Percentiles rank a stretch among this genome's conserved stretches.
Conservation (phyloP, 2,888 invertebrate genomes). For the Apamea epomidion region DNA sequence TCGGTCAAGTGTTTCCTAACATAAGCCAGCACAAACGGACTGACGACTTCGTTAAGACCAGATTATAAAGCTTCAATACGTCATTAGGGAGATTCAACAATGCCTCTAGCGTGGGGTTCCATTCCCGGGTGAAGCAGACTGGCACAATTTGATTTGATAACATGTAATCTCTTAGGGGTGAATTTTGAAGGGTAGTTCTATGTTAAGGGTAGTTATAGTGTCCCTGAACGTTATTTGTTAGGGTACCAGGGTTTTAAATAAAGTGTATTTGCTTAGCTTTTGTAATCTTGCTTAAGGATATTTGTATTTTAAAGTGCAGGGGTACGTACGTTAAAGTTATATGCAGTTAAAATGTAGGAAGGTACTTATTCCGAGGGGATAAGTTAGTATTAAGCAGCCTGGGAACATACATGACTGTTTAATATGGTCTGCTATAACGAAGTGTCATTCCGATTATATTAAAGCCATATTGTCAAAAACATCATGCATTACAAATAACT, state of each 20-base stretch:
- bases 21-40: slow-evolving; percentile 36
- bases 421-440: neutral
- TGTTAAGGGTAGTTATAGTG: slow-evolving; percentile 46
- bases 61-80: slow-evolving; percentile 61
- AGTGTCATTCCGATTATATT: neutral
- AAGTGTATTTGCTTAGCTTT: slow-evolving; percentile 63
- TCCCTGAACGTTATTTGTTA: slow-evolving; percentile 44
- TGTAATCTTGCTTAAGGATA: slow-evolving; percentile 55
- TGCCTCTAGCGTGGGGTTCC: slow-evolving; percentile 58
- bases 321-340: slow-evolving; percentile 29
- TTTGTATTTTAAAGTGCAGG: slow-evolving; percentile 38
- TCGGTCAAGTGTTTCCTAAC: slow-evolving; percentile 33
- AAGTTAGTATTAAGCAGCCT: neutral
- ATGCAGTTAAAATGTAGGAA: slow-evolving; percentile 6
- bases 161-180: slow-evolving; percentile 69
- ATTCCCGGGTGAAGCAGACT: slow-evolving; percentile 72
- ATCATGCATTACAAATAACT: neutral
- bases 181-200: slow-evolving; percentile 31
- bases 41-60: slow-evolving; percentile 52
- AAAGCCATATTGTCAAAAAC: no score
- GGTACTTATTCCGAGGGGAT: neutral
- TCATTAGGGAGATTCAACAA: slow-evolving; percentile 51
- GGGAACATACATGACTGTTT: neutral
- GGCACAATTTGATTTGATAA: slow-evolving; percentile 76
- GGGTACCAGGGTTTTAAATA: slow-evolving; percentile 49